Evolutionary conservation across 2,797 vertebrate genomes (phyloP).

Genomic region (Danio kyathit): DNA sequence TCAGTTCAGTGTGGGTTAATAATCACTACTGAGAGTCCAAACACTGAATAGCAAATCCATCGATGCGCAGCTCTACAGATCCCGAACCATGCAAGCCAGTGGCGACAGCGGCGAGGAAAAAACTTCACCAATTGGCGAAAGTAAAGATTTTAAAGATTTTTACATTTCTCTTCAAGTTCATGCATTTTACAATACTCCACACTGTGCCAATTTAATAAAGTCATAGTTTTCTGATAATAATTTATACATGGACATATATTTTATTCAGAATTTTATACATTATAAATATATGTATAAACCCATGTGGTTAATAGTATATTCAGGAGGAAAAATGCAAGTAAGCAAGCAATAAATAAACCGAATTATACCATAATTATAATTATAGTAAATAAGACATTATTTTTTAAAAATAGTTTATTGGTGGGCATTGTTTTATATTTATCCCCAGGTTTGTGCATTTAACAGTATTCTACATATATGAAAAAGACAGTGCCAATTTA

Average conservation of each 20-base stretch:
- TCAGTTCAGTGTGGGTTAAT: no score
- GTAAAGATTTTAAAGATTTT: no score
- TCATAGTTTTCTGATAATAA: neutral
- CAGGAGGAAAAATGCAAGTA: neutral
- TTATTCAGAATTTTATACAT: neutral
- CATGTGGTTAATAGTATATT: no score
- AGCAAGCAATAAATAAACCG: neutral
- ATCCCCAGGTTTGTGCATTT: neutral
- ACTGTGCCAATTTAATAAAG: no score
- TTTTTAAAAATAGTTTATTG: neutral
- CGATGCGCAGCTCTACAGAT: no score
- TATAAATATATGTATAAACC: no score
- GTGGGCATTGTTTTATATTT: neutral
- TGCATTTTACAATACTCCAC: neutral
- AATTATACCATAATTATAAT: neutral
- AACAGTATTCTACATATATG: neutral
- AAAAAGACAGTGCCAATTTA: no score
- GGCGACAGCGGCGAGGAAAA: no score
- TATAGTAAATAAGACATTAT: neutral
- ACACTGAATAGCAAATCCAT: no score
- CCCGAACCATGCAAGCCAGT: no score
- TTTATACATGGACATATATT: neutral
- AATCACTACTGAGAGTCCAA: no score
- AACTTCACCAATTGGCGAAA: no score
- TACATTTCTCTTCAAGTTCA: neutral